Evolutionary conservation across 2,888 invertebrate species (phyloP).

Genomic region (Oxytorus armatus): DNA sequence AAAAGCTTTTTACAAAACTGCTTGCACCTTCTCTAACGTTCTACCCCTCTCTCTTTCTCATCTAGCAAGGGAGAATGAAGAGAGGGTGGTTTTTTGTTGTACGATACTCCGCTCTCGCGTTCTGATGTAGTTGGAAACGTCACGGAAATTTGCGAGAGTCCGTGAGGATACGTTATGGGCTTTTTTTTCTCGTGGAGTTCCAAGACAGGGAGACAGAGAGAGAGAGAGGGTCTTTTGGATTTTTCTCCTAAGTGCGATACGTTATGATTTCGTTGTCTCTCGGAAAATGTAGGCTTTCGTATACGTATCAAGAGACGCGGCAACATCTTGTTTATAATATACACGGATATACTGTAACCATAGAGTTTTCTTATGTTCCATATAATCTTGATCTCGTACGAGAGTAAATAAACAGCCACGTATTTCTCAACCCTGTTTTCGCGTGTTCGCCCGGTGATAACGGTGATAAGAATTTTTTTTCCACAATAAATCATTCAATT

Average conservation of each 20-base stretch:
- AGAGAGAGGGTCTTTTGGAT: not conserved
- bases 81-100: slow-evolving; percentile 10
- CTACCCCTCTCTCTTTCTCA: not conserved
- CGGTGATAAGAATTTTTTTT: not conserved
- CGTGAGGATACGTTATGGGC: slow-evolving; percentile 13
- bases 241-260: slow-evolving; percentile 54
- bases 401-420: not conserved
- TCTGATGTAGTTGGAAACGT: slow-evolving; percentile 37
- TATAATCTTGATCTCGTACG: slow-evolving; percentile 1
- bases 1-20: slow-evolving; percentile 83
- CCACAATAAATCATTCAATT: not conserved
- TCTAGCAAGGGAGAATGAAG: slow-evolving; percentile 1
- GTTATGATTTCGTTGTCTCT: slow-evolving; percentile 51
- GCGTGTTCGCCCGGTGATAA: no score
- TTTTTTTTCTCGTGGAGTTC: slow-evolving; percentile 10
- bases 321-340: no score
- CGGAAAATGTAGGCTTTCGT: slow-evolving; percentile 20
- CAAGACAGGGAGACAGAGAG: not conserved
- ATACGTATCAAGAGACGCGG: no score
- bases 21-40: slow-evolving; percentile 45
- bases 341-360: not conserved
- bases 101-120: not conserved
- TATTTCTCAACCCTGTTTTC: no score
- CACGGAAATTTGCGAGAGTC: slow-evolving; percentile 54
- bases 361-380: slow-evolving; percentile 32